Base-by-base conservation (phyloP, 2,797 vertebrate species). In the Tokudaia tokunoshimensis region DNA sequence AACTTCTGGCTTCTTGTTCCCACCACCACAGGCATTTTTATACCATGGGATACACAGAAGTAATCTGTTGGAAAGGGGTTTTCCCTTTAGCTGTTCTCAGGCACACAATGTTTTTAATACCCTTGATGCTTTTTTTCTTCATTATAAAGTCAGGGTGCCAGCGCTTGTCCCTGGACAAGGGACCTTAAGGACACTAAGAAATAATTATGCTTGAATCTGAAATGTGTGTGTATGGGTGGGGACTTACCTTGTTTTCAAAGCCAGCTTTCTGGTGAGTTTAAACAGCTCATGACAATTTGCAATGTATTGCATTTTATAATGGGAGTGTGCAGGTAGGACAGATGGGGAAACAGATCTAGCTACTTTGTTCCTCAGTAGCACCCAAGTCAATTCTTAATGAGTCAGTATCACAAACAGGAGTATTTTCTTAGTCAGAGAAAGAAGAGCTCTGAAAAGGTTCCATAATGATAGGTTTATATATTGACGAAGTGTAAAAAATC, bases 401-500 rank as follows among this genome's bases (percentile, higher is more conserved):
- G 24, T 47, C 19, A 91, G 8, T 29, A 61, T 10, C 96, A 95
- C 96, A 97, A 96, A 93, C 89, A 9, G 0, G 89, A 97, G 59
- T 1, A 96, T 91, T 96, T 96, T 96, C 19, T 80, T 55, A 76
- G 92, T 97, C 22, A 59, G 92, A 75, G 92, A 70, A 94, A 96
- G 78, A 97, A 88, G 52, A 82, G 65, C 59, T 91, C 78, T 89
- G 94, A 97, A 97, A 83, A 93, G 96, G 96, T 98, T 97, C 93
- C 67, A 95, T 67, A 67, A 72, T 94, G 17, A 70, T 50, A 95
- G 89, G 91, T 96, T 97, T 96, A 78, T 31, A 47, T 91, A 95
- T 93, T 94, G 76, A 34, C n/a, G 92, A 96, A 91, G 93, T 93
- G 92, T 97, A 31, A 95, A 96, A 44, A 97, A 97, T 37, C 78